Evolutionary conservation across 2,113 vertebrate species (phyloP), one percentile per base, ranked within the genome.

Genomic region (Bufo bufo): DNA sequence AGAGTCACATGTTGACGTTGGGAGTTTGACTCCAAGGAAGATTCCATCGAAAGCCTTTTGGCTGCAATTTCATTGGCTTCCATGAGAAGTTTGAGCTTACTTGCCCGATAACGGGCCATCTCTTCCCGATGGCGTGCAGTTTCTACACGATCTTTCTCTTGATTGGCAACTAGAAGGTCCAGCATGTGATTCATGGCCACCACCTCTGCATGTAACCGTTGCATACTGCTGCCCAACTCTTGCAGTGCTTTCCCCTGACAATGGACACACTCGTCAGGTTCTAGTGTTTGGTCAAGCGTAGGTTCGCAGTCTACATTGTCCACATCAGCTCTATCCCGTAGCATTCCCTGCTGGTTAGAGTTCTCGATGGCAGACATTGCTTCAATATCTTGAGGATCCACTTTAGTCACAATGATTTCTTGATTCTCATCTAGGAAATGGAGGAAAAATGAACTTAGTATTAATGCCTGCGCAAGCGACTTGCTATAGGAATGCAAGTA

Each of bases 51-150:
- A 78, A 54, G 77, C 50, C 77, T 78, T 56, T 78, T 56, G 50
- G 50, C 49, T 78, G 77, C 77, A 56, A 78, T 78, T 52, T 78
- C 77, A 56, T 78, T 78, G 19, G 77, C 77, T 78, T 78, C 77
- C 77, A 54, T 56, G 49, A 78, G 77, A 52, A 78, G 49, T 33
- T 52, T 78, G 77, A 78, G 77, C 12, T 78, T 56, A 14, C 56
- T 78, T 19, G 50, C 77, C n/a, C 50, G 77, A 78, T 78, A 78
- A 5, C 77, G 20, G 50, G 50, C 49, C 2, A 50, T 78, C 49
- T 78, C 77, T 78, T 78, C 77, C 33, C 49, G 77, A 56, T 54
- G 11, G 50, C 11, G 49, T 8, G 77, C 77, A 13, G 77, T 78
- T 23, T 78, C 77, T 14, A 56, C 77, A 0, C 50, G 49, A 23